These are phyloP conservation scores for Spialia ferax DNA, from an alignment of 2,888 invertebrate genomes.

Conservation along the genomic window DNA sequence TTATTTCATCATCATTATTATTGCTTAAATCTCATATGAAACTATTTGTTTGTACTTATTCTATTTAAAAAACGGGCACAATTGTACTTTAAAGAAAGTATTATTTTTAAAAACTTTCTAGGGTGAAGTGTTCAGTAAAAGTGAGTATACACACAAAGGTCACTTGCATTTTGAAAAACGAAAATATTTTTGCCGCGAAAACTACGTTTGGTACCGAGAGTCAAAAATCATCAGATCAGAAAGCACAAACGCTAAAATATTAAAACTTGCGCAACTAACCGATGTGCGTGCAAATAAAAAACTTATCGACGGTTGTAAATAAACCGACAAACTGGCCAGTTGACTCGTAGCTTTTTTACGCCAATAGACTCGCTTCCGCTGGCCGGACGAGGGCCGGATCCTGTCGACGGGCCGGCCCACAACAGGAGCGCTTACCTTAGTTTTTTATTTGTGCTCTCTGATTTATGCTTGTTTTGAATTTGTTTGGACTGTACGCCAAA, in stretches of 20 bases:
- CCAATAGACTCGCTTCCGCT: conserved; percentile 79
- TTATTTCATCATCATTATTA: too few species aligned
- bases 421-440: conserved; percentile 85
- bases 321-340: conserved; percentile 74
- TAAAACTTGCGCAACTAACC: conserved; percentile 23
- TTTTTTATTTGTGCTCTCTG: conserved; percentile 83
- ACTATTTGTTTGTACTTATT: too few species aligned
- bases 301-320: conserved; percentile 74
- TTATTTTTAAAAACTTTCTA: too few species aligned
- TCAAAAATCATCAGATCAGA: conserved; percentile 11
- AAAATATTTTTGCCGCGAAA: not conserved
- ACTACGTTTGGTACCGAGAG: not conserved
- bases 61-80: too few species aligned
- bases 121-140: too few species aligned
- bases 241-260: conserved; percentile 22
- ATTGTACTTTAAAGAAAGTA: too few species aligned
- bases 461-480: conserved; percentile 85
- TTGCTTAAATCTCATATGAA: too few species aligned
- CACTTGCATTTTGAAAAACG: too few species aligned
- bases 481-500: conserved; percentile 74
- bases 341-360: conserved; percentile 78
- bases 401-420: conserved; percentile 66
- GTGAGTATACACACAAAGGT: too few species aligned
- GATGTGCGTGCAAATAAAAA: conserved; percentile 66
- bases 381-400: conserved; percentile 75